A percentile compares a stretch with the other conserved stretches of the same genome.
These are phyloP conservation scores for Apodemus sylvaticus DNA, from an alignment of 2,113 vertebrate species.

Conservation along the genomic window DNA sequence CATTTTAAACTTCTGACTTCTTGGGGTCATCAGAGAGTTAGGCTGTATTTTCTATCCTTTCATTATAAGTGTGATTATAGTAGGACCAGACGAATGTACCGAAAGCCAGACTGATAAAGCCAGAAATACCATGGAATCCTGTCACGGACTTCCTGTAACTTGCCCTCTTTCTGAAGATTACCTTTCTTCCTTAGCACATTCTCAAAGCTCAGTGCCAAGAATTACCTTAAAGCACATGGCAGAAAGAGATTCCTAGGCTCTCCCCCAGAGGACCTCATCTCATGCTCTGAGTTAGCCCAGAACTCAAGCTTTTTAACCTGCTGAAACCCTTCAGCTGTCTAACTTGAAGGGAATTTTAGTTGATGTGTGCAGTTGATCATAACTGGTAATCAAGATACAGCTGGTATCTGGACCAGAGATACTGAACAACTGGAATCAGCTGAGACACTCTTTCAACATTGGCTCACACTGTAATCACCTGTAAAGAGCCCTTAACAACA, in stretches of 20 bases:
- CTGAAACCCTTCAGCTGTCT: neutral
- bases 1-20: no score
- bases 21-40: no score
- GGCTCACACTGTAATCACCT: neutral
- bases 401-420: neutral
- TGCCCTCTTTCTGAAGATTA: neutral
- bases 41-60: no score
- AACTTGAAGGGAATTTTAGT: neutral
- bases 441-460: neutral
- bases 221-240: neutral
- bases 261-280: neutral
- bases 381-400: neutral
- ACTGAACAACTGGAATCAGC: neutral
- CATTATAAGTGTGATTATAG: neutral
- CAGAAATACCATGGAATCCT: neutral
- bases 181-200: constrained; percentile 13
- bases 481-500: neutral
- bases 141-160: neutral
- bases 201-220: neutral
- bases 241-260: neutral
- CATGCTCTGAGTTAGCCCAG: neutral
- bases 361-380: neutral
- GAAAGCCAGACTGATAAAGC: neutral
- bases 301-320: constrained; percentile 10
- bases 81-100: neutral